These are phyloP conservation scores for Montipora capricornis DNA, from an alignment of 64 coral and sea anemone species.

Conservation along the genomic window DNA sequence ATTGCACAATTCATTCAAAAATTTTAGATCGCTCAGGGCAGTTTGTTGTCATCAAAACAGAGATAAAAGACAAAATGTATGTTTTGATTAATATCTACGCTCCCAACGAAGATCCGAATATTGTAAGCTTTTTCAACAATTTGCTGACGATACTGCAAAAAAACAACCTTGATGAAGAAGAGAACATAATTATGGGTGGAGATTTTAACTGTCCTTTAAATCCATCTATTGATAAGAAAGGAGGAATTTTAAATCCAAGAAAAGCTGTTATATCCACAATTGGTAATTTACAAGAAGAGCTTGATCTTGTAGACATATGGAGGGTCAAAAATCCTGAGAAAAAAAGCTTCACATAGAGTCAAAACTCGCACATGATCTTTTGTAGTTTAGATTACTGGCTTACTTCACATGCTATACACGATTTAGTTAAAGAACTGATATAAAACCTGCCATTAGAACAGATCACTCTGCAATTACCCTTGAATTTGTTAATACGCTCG, in stretches of 20 bases:
- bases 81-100: conserved; percentile 42
- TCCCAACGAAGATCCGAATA: conserved; percentile 22
- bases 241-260: conserved; percentile 38
- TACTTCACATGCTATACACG: not conserved
- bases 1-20: not conserved
- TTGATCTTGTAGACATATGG: conserved; percentile 48
- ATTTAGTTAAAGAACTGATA: not conserved
- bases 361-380: too few species aligned
- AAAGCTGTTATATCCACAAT: conserved; percentile 13
- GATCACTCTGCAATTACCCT: not conserved
- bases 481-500: not conserved
- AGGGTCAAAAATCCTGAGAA: not conserved
- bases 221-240: not conserved
- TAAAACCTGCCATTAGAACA: not conserved
- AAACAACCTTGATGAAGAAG: not conserved
- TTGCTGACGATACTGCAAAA: too few species aligned
- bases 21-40: conserved; percentile 8
- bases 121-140: conserved; percentile 6
- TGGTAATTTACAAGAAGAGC: not conserved
- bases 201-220: conserved; percentile 38
- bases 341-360: too few species aligned
- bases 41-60: not conserved
- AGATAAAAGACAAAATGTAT: conserved; percentile 34
- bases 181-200: conserved; percentile 34
- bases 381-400: not conserved